Conservation (phyloP, 2,797 vertebrate genomes). For the Melanotaenia nigrans region DNA sequence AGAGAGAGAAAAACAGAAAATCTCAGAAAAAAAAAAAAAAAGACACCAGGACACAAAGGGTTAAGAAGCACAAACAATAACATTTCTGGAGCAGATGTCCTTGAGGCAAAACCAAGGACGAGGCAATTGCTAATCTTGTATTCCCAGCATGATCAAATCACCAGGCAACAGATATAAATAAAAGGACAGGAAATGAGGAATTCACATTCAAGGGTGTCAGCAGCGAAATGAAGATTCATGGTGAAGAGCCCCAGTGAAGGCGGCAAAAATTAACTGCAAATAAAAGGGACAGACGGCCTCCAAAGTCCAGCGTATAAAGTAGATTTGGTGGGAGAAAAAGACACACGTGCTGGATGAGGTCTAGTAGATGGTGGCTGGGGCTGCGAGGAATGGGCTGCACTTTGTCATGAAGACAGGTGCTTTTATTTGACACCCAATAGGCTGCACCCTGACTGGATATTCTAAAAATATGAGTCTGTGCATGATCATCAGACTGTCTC, state of each 20-base stretch:
- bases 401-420: slow-evolving; percentile 86
- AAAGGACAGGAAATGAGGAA: slow-evolving; percentile 97
- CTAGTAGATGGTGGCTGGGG: slow-evolving; percentile 56
- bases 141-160: slow-evolving; percentile 96
- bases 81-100: slow-evolving; percentile 93
- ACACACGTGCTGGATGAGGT: slow-evolving; percentile 68
- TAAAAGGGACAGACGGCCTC: slow-evolving; percentile 87
- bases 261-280: slow-evolving; percentile 91
- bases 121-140: slow-evolving; percentile 94
- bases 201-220: slow-evolving; percentile 96
- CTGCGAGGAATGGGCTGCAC: slow-evolving; percentile 78
- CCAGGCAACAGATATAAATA: slow-evolving; percentile 97
- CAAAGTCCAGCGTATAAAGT: slow-evolving; percentile 82
- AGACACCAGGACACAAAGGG: slow-evolving; percentile 67
- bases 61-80: slow-evolving; percentile 90
- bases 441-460: slow-evolving; percentile 78
- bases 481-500: slow-evolving; percentile 81
- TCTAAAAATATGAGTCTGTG: slow-evolving; percentile 83
- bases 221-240: slow-evolving; percentile 94
- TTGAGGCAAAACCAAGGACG: slow-evolving; percentile 92
- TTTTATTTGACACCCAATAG: slow-evolving; percentile 86
- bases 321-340: slow-evolving; percentile 66
- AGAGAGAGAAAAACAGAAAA: slow-evolving; percentile 29
- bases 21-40: slow-evolving; percentile 27
- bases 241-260: slow-evolving; percentile 87